Percentiles rank a stretch among this genome's conserved stretches.
These are phyloP conservation scores for Gila robusta DNA, from an alignment of 2,797 vertebrate species.

Conservation along the genomic window DNA sequence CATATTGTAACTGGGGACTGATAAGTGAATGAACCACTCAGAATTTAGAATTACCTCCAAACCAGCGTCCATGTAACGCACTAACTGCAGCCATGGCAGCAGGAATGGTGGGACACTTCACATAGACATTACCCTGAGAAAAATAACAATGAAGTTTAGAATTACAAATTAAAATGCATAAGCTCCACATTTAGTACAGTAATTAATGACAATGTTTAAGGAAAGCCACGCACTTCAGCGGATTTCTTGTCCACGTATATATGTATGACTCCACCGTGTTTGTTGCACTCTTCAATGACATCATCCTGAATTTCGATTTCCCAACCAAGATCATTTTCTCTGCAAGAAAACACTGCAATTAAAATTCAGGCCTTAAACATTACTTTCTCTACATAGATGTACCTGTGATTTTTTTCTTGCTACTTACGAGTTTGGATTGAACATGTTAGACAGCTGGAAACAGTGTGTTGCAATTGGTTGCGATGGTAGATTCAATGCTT, in stretches of 20 bases:
- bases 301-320: slow-evolving; percentile 95
- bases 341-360: slow-evolving; percentile 64
- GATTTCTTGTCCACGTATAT: slow-evolving; percentile 98
- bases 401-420: too few relatives aligned
- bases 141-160: slow-evolving; percentile 16
- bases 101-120: slow-evolving; percentile 95
- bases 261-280: slow-evolving; percentile 95
- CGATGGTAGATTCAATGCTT: slow-evolving; percentile 80
- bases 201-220: neutral
- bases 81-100: slow-evolving; percentile 93
- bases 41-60: slow-evolving; percentile 82
- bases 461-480: slow-evolving; percentile 94
- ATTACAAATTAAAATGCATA: neutral
- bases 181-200: neutral
- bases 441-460: slow-evolving; percentile 98
- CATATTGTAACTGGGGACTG: neutral
- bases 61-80: slow-evolving; percentile 93
- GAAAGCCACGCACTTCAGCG: slow-evolving; percentile 82
- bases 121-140: slow-evolving; percentile 93
- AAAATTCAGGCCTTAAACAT: neutral
- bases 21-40: neutral
- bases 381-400: too few relatives aligned
- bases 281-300: slow-evolving; percentile 98
- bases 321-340: slow-evolving; percentile 92
- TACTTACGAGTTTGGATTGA: slow-evolving; percentile 91